phyloP scores from a whole-genome alignment of 2,113 vertebrate species.

The Aegotheles bennettii region DNA sequence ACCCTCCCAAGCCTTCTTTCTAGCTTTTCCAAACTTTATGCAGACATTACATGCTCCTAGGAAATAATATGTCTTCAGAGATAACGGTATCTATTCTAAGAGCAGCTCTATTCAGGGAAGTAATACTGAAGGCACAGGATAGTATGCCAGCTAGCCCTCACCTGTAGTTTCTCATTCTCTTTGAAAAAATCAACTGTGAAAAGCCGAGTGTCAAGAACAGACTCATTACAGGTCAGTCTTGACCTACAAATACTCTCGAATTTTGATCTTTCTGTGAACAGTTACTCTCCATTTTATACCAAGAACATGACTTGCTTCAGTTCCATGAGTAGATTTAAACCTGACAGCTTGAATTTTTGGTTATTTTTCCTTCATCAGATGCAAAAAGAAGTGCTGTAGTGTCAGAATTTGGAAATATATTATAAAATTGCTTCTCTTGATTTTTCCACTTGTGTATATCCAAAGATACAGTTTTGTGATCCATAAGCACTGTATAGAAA shows the following conservation, averaged over 20 bases:
- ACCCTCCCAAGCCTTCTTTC: neutral
- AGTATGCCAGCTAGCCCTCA: neutral
- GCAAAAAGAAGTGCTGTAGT: neutral
- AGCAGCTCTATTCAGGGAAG: neutral
- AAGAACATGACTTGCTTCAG: neutral
- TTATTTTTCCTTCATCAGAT: neutral
- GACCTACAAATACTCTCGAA: neutral
- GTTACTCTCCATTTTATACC: neutral
- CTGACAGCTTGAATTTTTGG: neutral
- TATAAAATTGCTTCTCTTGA: neutral
- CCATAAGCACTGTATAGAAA: accelerated
- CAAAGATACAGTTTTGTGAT: neutral
- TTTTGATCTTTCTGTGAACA: neutral
- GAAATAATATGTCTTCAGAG: neutral
- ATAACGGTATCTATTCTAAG: neutral
- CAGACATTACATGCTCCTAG: neutral
- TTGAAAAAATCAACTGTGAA: neutral
- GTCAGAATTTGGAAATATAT: neutral
- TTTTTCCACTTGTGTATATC: neutral
- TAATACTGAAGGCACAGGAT: neutral
- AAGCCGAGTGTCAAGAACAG: neutral
- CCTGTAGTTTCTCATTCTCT: neutral
- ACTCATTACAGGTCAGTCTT: neutral
- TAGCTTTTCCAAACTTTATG: neutral
- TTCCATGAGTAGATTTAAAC: neutral